Evolutionary conservation across 2,797 vertebrate species (phyloP).

Genomic region (Amazona finschi): DNA sequence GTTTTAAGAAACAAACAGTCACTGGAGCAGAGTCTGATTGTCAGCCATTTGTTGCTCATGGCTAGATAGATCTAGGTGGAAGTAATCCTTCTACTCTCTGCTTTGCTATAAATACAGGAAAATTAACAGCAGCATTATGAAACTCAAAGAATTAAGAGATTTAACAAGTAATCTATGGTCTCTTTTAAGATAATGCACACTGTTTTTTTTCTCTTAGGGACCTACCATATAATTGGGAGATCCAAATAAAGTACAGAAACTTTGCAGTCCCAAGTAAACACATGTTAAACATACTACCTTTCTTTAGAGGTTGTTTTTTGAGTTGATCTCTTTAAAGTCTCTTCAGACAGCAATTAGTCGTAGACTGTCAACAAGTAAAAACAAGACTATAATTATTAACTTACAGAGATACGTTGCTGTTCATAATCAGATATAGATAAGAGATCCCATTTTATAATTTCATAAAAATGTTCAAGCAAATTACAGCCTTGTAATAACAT

Average conservation of each 20-base stretch:
- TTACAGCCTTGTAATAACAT: constrained; percentile 32
- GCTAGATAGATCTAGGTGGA: not conserved
- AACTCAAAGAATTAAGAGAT: not conserved
- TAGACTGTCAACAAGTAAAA: constrained; percentile 56
- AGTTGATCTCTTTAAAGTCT: constrained; percentile 44
- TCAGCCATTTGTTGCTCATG: not conserved
- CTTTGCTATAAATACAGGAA: not conserved
- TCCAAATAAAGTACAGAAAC: not conserved
- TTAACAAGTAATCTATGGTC: not conserved
- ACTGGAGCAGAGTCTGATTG: not conserved
- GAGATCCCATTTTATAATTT: constrained; percentile 43
- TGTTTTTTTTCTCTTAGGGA: not conserved
- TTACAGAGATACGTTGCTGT: not conserved
- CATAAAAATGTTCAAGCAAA: constrained; percentile 36
- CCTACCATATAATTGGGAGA: not conserved
- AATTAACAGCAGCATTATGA: not conserved
- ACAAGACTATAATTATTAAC: constrained; percentile 53
- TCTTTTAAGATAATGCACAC: not conserved
- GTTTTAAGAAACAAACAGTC: not conserved
- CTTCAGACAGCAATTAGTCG: constrained; percentile 60
- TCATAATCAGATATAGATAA: constrained; percentile 51
- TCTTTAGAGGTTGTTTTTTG: constrained; percentile 12
- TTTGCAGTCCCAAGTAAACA: not conserved
- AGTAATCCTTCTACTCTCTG: not conserved
- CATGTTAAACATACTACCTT: not conserved